Percentiles rank a stretch among this genome's conserved stretches.
phyloP scores from a whole-genome alignment of 1,140 invertebrate genomes.

The Trichogramma pretiosum region DNA sequence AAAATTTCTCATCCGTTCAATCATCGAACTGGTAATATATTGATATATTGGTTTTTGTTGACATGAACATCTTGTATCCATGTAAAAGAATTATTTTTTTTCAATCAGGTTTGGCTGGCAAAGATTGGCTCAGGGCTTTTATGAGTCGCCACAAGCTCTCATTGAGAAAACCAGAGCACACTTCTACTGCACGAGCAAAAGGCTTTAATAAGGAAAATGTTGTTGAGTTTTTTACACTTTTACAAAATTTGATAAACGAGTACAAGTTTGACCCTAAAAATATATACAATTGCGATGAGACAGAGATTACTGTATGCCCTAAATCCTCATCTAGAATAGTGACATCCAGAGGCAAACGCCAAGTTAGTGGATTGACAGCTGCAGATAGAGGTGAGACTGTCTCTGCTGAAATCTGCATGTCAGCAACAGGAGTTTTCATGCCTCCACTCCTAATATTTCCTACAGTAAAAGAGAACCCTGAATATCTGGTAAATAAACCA shows the following conservation, averaged over 20 bases:
- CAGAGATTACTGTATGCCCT: conserved; percentile 37
- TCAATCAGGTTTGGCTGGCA: conserved; percentile 18
- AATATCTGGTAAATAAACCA: conserved; percentile 11
- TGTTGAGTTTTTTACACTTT: conserved; percentile 13
- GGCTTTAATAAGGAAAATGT: conserved; percentile 18
- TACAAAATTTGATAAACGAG: conserved; percentile 9
- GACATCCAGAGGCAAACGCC: conserved; percentile 30
- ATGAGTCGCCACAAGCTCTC: conserved; percentile 13
- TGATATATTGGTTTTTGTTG: background rate
- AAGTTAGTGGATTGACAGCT: conserved; percentile 30
- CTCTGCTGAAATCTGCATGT: conserved; percentile 25
- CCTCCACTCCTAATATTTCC: conserved; percentile 31
- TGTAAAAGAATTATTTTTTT: background rate
- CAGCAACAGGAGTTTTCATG: conserved; percentile 28
- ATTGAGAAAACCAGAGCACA: conserved; percentile 10
- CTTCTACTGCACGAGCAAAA: conserved; percentile 13
- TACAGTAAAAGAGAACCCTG: conserved; percentile 10
- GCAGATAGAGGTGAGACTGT: conserved; percentile 29
- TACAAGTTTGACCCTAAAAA: conserved; percentile 14
- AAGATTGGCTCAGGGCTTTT: conserved; percentile 20
- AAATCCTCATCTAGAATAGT: conserved; percentile 33
- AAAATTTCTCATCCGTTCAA: conserved; percentile 21
- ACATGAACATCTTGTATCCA: background rate
- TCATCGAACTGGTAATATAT: conserved; percentile 1
- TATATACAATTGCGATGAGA: conserved; percentile 38